phyloP scores from a whole-genome alignment of 2,888 invertebrate genomes.

The Trichacis sp. region DNA sequence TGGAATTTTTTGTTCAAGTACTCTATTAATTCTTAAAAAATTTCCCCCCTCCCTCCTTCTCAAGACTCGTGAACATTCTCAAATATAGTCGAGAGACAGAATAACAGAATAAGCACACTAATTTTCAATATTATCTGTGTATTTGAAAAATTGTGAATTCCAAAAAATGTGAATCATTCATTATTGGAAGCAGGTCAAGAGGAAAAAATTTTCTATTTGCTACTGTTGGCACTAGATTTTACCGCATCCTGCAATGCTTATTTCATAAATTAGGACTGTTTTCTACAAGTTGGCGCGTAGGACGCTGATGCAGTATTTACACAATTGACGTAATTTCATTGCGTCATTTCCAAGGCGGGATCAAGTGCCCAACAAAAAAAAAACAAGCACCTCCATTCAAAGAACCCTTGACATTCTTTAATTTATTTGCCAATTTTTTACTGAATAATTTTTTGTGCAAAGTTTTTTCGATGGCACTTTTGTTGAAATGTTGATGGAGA shows the following conservation, averaged over 20 bases:
- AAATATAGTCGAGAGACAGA: too few species aligned
- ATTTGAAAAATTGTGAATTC: too few species aligned
- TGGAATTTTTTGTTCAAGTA: too few species aligned
- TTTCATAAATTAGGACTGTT: conserved; percentile 1
- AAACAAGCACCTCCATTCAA: neutral
- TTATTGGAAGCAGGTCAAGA: too few species aligned
- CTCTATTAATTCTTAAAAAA: too few species aligned
- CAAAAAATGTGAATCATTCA: too few species aligned
- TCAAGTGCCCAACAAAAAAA: neutral
- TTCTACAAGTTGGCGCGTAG: neutral
- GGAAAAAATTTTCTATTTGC: neutral
- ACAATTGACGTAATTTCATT: neutral
- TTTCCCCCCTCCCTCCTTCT: too few species aligned
- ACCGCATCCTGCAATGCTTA: neutral
- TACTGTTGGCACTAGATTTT: neutral
- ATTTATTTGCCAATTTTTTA: neutral
- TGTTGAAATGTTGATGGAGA: too few species aligned
- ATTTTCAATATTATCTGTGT: too few species aligned
- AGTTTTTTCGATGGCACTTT: too few species aligned
- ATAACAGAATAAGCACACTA: too few species aligned
- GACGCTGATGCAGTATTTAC: neutral
- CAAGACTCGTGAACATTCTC: too few species aligned
- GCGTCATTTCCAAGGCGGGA: neutral
- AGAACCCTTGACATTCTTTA: neutral
- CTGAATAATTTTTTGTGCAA: neutral